A percentile compares a stretch with the other conserved stretches of the same genome.
phyloP scores from a whole-genome alignment of 2,113 vertebrate species.

The Polypterus senegalus region DNA sequence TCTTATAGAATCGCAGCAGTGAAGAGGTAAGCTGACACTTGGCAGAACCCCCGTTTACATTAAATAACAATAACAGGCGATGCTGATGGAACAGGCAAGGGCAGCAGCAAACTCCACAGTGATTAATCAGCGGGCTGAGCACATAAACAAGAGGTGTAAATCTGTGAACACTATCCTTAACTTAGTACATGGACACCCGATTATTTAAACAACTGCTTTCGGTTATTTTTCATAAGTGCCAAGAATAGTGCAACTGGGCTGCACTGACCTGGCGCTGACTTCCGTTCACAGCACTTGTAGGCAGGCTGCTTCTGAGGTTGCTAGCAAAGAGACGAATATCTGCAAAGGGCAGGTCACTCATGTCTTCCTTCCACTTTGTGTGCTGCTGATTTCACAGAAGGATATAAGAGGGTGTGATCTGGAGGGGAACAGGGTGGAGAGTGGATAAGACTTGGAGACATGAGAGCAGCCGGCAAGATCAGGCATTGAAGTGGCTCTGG shows the following conservation, averaged over 20 bases:
- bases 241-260: background rate
- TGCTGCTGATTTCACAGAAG: no score
- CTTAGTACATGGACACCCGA: background rate
- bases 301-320: no score
- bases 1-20: background rate
- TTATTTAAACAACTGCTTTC: background rate
- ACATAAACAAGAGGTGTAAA: background rate
- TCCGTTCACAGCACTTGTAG: background rate
- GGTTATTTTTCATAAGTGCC: background rate
- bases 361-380: no score
- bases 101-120: background rate
- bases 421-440: no score
- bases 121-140: background rate
- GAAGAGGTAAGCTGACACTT: conserved; percentile 1
- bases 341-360: no score
- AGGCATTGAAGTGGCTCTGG: no score
- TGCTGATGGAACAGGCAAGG: background rate
- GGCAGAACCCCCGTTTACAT: background rate
- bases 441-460: no score
- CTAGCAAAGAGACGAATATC: no score
- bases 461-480: no score
- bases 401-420: no score
- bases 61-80: background rate
- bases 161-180: background rate
- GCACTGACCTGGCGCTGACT: background rate